Percentiles rank a stretch among this genome's conserved stretches.
Evolutionary conservation across 2,888 invertebrate species (phyloP).

Genomic region (Zeuzera pyrina): DNA sequence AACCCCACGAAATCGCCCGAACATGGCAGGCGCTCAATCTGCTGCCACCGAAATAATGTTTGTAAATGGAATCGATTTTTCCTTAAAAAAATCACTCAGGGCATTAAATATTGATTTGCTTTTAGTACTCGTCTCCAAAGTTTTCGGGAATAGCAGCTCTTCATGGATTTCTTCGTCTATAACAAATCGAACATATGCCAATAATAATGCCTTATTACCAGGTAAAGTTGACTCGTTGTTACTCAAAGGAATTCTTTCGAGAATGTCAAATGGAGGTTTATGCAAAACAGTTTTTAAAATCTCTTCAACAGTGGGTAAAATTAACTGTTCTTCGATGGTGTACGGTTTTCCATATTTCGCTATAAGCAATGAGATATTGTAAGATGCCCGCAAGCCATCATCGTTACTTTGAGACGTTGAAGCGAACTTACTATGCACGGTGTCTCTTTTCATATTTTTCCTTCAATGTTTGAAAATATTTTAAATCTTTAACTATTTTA

Average conservation of each 20-base stretch:
- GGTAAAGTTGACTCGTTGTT: no score
- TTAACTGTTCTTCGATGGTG: constrained; percentile 28
- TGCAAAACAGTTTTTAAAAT: constrained; percentile 25
- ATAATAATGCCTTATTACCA: no score
- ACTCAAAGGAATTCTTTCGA: constrained; percentile 25
- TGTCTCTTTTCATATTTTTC: constrained; percentile 10
- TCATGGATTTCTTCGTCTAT: constrained; percentile 29
- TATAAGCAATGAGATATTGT: constrained; percentile 13
- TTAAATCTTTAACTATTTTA: constrained; percentile 12
- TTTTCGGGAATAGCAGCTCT: constrained; percentile 30
- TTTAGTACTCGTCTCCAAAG: constrained; percentile 31
- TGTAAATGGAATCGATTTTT: constrained; percentile 15
- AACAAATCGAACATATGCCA: constrained; percentile 30
- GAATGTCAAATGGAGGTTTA: constrained; percentile 23
- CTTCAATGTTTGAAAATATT: constrained; percentile 11
- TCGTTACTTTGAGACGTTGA: constrained; percentile 12
- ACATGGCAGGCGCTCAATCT: constrained; percentile 28
- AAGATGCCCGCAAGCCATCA: constrained; percentile 14
- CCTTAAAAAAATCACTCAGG: constrained; percentile 11
- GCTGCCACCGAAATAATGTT: constrained; percentile 26
- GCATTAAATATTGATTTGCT: constrained; percentile 29
- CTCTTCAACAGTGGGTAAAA: constrained; percentile 28
- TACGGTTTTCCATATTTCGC: constrained; percentile 23
- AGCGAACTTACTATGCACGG: constrained; percentile 8
- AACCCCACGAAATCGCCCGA: constrained; percentile 27